phyloP scores from a whole-genome alignment of 2,888 invertebrate genomes.

The Ophion ellenae region DNA sequence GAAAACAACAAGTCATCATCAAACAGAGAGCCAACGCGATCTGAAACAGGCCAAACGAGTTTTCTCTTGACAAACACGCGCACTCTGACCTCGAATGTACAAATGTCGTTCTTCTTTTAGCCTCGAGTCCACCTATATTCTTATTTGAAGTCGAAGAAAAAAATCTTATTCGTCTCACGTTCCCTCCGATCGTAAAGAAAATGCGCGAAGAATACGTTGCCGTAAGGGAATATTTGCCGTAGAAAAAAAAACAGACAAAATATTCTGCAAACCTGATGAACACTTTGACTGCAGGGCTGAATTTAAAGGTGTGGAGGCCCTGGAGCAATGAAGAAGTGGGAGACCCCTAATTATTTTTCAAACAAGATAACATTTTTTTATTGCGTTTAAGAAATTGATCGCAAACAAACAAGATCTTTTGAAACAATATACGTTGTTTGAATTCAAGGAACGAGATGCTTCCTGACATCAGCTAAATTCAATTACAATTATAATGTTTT shows the following conservation, averaged over 20 bases:
- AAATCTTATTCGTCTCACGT: neutral
- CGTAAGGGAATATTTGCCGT: neutral
- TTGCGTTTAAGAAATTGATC: no score
- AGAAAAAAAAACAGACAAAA: neutral
- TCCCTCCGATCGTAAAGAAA: neutral
- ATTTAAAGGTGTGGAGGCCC: no score
- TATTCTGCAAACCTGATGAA: no score
- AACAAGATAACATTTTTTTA: no score
- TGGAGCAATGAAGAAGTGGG: no score
- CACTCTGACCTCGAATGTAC: neutral
- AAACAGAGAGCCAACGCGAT: slow-evolving; percentile 66
- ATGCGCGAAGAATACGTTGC: neutral
- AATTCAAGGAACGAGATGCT: no score
- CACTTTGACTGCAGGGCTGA: no score
- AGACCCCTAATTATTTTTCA: no score
- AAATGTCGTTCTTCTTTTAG: slow-evolving; percentile 3
- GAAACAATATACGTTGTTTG: no score
- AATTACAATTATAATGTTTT: no score
- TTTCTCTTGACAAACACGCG: neutral
- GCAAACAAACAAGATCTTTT: no score
- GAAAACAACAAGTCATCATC: slow-evolving; percentile 71
- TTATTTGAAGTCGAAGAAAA: neutral
- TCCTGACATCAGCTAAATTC: no score
- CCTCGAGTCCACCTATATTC: neutral
- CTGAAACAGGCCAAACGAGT: slow-evolving; percentile 72